Evolutionary conservation across 2,113 vertebrate genomes (phyloP).

Genomic region (Marcusenius ussheri): DNA sequence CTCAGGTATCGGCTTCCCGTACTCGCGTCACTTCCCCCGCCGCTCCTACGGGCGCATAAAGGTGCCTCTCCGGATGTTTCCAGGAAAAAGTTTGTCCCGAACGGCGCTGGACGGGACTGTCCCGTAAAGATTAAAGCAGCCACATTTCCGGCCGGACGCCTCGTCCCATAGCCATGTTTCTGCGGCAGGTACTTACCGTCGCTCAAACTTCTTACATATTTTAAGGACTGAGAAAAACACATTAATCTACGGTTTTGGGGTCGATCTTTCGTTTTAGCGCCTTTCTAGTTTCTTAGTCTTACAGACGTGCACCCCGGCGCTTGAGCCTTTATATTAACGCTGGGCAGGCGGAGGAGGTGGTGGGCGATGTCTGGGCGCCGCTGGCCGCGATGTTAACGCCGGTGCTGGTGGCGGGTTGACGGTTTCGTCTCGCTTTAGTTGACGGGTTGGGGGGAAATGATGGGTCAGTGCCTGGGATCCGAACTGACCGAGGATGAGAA

Average conservation of each 20-base stretch:
- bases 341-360: background rate
- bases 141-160: background rate
- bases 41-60: background rate
- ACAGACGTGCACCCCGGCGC: background rate
- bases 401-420: background rate
- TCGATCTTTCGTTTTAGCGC: background rate
- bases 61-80: background rate
- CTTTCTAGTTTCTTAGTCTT: background rate
- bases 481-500: conserved; percentile 50
- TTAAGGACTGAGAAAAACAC: background rate
- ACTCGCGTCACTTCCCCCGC: conserved; percentile 3
- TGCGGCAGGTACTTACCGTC: background rate
- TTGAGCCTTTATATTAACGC: background rate
- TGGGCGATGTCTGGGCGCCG: background rate
- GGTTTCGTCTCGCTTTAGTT: background rate
- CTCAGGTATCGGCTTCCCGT: conserved; percentile 7
- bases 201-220: background rate
- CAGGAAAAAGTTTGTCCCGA: background rate
- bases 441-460: conserved; percentile 4
- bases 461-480: conserved; percentile 46
- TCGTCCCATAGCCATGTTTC: background rate
- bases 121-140: background rate
- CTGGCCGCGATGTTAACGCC: background rate
- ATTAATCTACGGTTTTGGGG: background rate
- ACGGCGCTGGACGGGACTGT: background rate